Evolutionary conservation across 2,888 invertebrate genomes (phyloP).

Genomic region (Galerucella calmariensis): DNA sequence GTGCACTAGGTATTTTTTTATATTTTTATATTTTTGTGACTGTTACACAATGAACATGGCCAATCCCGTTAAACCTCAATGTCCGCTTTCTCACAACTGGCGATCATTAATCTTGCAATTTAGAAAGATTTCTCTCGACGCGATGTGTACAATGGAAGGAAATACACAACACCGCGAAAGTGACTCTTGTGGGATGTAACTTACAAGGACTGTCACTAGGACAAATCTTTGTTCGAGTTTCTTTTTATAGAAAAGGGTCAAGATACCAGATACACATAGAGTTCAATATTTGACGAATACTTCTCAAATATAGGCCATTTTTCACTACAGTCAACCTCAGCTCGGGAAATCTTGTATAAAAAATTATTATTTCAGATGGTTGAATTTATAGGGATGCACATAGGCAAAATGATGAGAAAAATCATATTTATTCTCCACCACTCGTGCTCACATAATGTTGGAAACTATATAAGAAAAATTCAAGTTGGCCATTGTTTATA

Average conservation of each 20-base stretch:
- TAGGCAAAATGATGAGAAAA: too few relatives aligned
- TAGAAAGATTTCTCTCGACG: not conserved
- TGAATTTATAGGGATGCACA: too few relatives aligned
- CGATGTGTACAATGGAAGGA: slow-evolving; percentile 71
- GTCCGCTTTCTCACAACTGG: not conserved
- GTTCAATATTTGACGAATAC: not conserved
- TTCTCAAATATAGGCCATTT: not conserved
- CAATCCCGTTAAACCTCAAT: not conserved
- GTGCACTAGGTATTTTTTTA: not conserved
- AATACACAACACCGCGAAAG: slow-evolving; percentile 21
- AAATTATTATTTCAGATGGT: too few relatives aligned
- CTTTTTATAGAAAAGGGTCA: not conserved
- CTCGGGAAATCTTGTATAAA: not conserved
- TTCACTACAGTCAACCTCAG: not conserved
- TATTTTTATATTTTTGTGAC: not conserved
- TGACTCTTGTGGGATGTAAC: slow-evolving; percentile 25
- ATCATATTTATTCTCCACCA: too few relatives aligned
- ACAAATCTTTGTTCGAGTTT: slow-evolving; percentile 16
- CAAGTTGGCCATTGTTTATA: too few relatives aligned
- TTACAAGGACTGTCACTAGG: slow-evolving; percentile 18
- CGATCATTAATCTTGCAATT: slow-evolving; percentile 3
- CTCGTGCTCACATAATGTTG: too few relatives aligned
- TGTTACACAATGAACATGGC: not conserved
- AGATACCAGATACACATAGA: not conserved
- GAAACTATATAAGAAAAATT: too few relatives aligned